Evolutionary conservation across 2,888 invertebrate genomes (phyloP).

Genomic region (Drosophila dives): DNA sequence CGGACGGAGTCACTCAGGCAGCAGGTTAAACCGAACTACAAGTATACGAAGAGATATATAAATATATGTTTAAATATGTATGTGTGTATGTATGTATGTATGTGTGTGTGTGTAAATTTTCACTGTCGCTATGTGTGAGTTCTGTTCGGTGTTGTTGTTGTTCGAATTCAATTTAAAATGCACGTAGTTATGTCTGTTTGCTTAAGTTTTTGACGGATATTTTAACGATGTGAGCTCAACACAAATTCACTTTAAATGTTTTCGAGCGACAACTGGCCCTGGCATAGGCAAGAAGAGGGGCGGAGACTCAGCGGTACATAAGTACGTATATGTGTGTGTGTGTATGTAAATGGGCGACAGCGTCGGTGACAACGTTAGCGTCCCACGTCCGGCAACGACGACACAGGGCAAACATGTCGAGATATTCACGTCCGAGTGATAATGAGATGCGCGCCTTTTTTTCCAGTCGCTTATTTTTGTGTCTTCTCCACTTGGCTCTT

Average conservation of each 20-base stretch:
- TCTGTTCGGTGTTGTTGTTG: slow-evolving; percentile 51
- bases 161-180: slow-evolving; percentile 81
- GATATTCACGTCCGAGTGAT: slow-evolving; percentile 83
- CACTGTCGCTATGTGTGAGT: slow-evolving; percentile 64
- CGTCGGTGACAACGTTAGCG: slow-evolving; percentile 59
- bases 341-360: slow-evolving; percentile 50
- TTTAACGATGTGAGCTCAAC: slow-evolving; percentile 82
- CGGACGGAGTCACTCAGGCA: slow-evolving; percentile 61
- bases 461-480: slow-evolving; percentile 53
- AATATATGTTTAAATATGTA: slow-evolving; percentile 17
- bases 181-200: slow-evolving; percentile 81
- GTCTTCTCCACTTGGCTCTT: slow-evolving; percentile 40
- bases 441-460: slow-evolving; percentile 83
- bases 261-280: slow-evolving; percentile 59
- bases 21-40: slow-evolving; percentile 64
- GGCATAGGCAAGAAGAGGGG: slow-evolving; percentile 22
- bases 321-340: slow-evolving; percentile 5
- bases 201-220: slow-evolving; percentile 82
- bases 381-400: slow-evolving; percentile 48
- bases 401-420: slow-evolving; percentile 76
- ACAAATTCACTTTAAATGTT: slow-evolving; percentile 81
- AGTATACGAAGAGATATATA: slow-evolving; percentile 46
- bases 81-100: slow-evolving; percentile 17
- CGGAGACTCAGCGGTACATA: slow-evolving; percentile 16
- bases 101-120: slow-evolving; percentile 70